A percentile compares a stretch with the other conserved stretches of the same genome.
phyloP scores from a whole-genome alignment of 2,113 vertebrate genomes.

The Ariopsis seemanni region DNA sequence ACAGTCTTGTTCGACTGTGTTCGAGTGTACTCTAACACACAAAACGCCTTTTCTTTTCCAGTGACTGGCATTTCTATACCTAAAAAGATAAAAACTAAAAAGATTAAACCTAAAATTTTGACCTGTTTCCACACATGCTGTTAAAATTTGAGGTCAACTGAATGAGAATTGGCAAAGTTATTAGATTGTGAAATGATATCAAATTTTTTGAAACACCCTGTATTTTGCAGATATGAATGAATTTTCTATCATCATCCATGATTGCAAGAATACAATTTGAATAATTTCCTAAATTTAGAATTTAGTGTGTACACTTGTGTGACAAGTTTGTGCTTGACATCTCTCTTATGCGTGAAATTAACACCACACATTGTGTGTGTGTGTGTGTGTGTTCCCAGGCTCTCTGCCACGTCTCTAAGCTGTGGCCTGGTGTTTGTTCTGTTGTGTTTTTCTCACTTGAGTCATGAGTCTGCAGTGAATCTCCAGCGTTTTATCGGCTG shows the following conservation, averaged over 20 bases:
- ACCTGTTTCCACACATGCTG: too few species aligned
- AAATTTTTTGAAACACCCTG: background rate
- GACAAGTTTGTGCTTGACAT: background rate
- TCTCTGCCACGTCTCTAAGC: slow-evolving; percentile 34
- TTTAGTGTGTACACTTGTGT: background rate
- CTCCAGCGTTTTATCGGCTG: slow-evolving; percentile 85
- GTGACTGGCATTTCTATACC: too few species aligned
- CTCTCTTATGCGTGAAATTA: background rate
- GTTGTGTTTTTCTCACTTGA: background rate
- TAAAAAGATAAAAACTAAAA: too few species aligned
- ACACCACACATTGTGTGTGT: background rate
- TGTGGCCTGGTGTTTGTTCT: slow-evolving; percentile 58
- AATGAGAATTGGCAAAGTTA: too few species aligned
- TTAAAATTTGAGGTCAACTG: too few species aligned
- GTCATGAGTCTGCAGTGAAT: slow-evolving; percentile 61
- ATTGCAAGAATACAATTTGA: background rate
- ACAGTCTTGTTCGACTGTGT: too few species aligned
- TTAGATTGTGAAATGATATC: too few species aligned
- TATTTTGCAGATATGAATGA: background rate
- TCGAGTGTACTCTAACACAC: too few species aligned
- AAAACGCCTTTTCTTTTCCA: too few species aligned
- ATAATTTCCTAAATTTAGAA: background rate
- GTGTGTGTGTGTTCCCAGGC: slow-evolving; percentile 40
- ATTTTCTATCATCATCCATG: background rate
- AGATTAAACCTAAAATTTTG: too few species aligned